Percentiles rank a stretch among this genome's conserved stretches.
These are phyloP conservation scores for Drosophila eugracilis DNA, from an alignment of 1,140 invertebrate species.

Conservation along the genomic window DNA sequence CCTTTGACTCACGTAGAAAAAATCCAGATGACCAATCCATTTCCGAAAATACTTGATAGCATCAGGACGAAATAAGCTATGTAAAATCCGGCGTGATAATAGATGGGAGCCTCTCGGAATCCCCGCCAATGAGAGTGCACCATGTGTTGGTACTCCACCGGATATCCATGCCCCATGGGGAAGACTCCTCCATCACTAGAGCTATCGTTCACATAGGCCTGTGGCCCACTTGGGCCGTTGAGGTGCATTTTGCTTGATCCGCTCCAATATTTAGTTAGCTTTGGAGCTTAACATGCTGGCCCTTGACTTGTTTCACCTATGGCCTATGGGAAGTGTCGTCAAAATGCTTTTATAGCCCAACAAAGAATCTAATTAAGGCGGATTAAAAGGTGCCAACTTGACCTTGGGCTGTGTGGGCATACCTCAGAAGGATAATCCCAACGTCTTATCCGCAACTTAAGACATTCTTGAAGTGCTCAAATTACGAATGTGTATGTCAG, in stretches of 20 bases:
- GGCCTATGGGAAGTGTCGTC: slow-evolving; percentile 35
- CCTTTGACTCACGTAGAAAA: slow-evolving; percentile 89
- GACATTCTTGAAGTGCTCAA: slow-evolving; percentile 55
- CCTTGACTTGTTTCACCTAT: slow-evolving; percentile 41
- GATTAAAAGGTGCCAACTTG: slow-evolving; percentile 48
- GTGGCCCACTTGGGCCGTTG: slow-evolving; percentile 57
- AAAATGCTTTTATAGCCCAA: slow-evolving; percentile 62
- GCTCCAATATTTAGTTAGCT: neutral
- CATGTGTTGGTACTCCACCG: slow-evolving; percentile 88
- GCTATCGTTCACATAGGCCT: slow-evolving; percentile 51
- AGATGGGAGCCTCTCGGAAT: slow-evolving; percentile 89
- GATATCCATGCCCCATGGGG: slow-evolving; percentile 89
- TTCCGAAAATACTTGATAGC: slow-evolving; percentile 89
- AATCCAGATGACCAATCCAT: slow-evolving; percentile 93
- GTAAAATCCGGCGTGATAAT: slow-evolving; percentile 90
- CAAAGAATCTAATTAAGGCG: slow-evolving; percentile 68
- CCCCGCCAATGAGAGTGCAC: slow-evolving; percentile 90
- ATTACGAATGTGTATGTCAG: slow-evolving; percentile 29
- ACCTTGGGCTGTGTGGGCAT: slow-evolving; percentile 19
- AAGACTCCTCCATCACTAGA: slow-evolving; percentile 45
- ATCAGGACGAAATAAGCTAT: slow-evolving; percentile 90
- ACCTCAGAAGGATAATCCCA: slow-evolving; percentile 52
- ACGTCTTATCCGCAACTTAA: slow-evolving; percentile 57
- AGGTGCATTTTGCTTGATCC: slow-evolving; percentile 50
- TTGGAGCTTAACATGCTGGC: slow-evolving; percentile 40